Conservation (phyloP, 2,113 vertebrate genomes). For the zebrafish (Danio rerio) region GRCz12tu NC_133186.1:25489501-25490000, state of each 20-base stretch:
- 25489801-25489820: background rate
- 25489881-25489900: slow-evolving; percentile 45
- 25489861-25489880: slow-evolving; percentile 28
- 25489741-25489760: slow-evolving; percentile 19
- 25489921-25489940: slow-evolving; percentile 1
- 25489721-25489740: background rate
- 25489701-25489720: background rate
- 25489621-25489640: background rate
- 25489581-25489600: no score
- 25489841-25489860: slow-evolving; percentile 14
- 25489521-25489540: no score
- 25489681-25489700: background rate
- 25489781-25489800: slow-evolving; percentile 6
- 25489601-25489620: background rate
- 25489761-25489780: slow-evolving; percentile 2
- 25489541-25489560: no score
- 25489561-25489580: no score
- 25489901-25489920: slow-evolving; percentile 22
- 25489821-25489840: background rate
- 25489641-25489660: background rate
- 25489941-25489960: slow-evolving; percentile 35
- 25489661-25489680: background rate
- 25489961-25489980: background rate
- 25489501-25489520: no score
- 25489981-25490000: slow-evolving; percentile 48